phyloP scores from a whole-genome alignment of 2,888 invertebrate species.

The Oligia strigilis region DNA sequence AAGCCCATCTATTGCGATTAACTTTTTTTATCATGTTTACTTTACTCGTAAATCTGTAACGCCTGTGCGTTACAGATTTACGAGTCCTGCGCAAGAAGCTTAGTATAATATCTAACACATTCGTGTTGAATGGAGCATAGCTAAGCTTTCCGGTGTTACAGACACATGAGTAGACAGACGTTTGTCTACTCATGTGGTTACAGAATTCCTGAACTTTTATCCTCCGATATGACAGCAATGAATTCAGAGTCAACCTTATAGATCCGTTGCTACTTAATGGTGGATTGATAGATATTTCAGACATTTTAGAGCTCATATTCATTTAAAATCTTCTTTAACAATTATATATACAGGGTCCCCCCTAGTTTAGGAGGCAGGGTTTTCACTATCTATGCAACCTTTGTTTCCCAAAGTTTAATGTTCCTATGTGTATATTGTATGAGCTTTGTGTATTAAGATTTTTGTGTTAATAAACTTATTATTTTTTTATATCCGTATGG shows the following conservation, averaged over 20 bases:
- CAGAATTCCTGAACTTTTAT: not conserved
- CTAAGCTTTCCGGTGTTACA: not conserved
- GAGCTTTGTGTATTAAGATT: no score
- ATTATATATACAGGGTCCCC: not conserved
- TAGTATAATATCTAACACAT: not conserved
- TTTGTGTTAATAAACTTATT: no score
- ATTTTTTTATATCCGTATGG: not conserved
- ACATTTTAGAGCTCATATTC: not conserved
- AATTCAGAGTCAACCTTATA: not conserved
- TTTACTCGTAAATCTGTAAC: constrained; percentile 28
- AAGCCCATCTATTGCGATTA: constrained; percentile 19
- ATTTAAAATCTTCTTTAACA: not conserved
- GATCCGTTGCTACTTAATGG: not conserved
- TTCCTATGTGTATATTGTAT: no score
- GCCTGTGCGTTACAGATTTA: no score
- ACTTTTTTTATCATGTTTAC: constrained; percentile 35
- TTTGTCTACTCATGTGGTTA: no score
- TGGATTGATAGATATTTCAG: not conserved
- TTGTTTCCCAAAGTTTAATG: no score
- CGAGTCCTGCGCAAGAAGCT: not conserved
- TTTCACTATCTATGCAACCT: no score
- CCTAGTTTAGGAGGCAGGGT: no score
- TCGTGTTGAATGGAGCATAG: not conserved
- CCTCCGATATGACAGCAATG: no score
- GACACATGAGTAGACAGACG: no score